Base-by-base conservation (phyloP, 2,797 vertebrate species). In the Enteromius mattozi region DNA sequence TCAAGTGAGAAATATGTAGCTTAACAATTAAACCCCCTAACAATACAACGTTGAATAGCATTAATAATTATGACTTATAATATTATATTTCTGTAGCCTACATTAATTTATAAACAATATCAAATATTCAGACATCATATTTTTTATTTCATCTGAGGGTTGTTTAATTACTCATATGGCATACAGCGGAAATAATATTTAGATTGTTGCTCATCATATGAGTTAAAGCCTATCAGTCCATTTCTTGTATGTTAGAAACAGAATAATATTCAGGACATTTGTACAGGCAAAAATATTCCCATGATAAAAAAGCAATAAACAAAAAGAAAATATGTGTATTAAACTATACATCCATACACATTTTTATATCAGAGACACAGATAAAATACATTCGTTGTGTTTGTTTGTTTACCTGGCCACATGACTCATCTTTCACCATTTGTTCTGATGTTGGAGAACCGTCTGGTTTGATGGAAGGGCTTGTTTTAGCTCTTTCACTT, bases 321-420 rank as follows among this genome's bases (percentile, higher is more conserved):
- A 3, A 40, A 59, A 42, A 77, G 1, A 9, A 54, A 13, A 13
- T 3, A 4, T 10, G 21, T 56, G 3, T 56, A n/a, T n/a, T 56
- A n/a, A 56, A n/a, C 54, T 56, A 9, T 10, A 56, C 10, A n/a
- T 59, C 54, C 56, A 59, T 24, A 59, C 33, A 56, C 13, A n/a
- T 54, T 16, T 8, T 12, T 24, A 16, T 2, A 27, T 65, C 12
- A 65, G 2, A 17, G 7, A 65, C 14, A 65, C 9, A 21, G 27
- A 30, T 72, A 12, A 33, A 72, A 35, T 21, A 49, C 27, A 8
- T 16, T 9, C 4, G 10, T 51, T 75, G 27, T 24, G 54, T 42
- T 12, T 61, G 54, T 65, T 74, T 68, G 72, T 77, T 83, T 37
- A 89, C 86, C 86, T 89, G 78, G 1, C 35, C 47, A 19, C 69